Conservation (phyloP, 2,113 vertebrate species). For the Oostethus manadensis region DNA sequence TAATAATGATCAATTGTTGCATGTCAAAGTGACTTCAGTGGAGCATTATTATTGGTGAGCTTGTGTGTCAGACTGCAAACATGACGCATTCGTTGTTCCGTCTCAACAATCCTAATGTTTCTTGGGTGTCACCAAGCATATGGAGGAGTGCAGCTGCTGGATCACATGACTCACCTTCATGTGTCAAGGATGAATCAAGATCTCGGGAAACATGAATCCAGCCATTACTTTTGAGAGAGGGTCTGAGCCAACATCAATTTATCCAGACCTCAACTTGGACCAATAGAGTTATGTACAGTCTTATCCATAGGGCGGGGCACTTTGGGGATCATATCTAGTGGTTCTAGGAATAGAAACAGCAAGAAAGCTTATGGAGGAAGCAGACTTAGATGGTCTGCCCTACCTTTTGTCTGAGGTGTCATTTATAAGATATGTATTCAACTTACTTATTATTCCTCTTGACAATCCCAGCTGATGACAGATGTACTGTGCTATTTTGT, state of each 20-base stretch:
- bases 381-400: conserved; percentile 21
- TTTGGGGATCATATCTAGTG: conserved; percentile 48
- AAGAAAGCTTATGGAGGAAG: conserved; percentile 50
- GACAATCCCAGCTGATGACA: neutral
- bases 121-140: conserved; percentile 10
- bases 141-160: conserved; percentile 26
- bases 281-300: conserved; percentile 26
- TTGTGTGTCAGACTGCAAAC: conserved; percentile 1
- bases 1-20: neutral
- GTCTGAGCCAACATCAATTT: conserved; percentile 32
- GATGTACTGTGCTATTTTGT: neutral
- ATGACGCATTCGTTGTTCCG: conserved; percentile 7
- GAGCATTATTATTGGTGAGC: neutral
- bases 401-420: conserved; percentile 29
- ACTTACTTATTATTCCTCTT: conserved; percentile 3
- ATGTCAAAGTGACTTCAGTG: neutral
- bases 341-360: conserved; percentile 61
- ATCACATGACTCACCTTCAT: conserved; percentile 19
- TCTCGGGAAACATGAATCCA: neutral
- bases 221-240: conserved; percentile 13
- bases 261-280: conserved; percentile 28
- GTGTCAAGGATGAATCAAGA: conserved; percentile 2
- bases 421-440: too few species aligned
- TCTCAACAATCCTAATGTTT: conserved; percentile 10
- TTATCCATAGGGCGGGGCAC: conserved; percentile 42